Percentiles rank a stretch among this genome's conserved stretches.
These are phyloP conservation scores for Empis livida DNA, from an alignment of 2,888 invertebrate species.

Conservation along the genomic window DNA sequence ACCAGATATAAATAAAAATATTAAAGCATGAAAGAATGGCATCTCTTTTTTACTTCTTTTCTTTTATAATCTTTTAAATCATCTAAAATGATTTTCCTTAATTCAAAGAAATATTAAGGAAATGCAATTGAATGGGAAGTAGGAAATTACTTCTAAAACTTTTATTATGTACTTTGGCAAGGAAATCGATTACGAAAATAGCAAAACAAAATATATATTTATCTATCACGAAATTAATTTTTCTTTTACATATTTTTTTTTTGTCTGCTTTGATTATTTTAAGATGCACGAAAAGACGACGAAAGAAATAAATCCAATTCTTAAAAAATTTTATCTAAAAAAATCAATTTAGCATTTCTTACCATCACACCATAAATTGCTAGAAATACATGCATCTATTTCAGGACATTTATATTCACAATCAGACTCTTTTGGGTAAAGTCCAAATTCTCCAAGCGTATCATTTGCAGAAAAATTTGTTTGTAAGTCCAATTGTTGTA, in stretches of 20 bases:
- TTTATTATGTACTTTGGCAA: too few relatives aligned
- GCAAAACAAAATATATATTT: too few relatives aligned
- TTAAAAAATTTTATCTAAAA: not conserved
- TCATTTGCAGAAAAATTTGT: constrained; percentile 29
- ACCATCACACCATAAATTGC: constrained; percentile 63
- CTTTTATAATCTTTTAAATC: constrained; percentile 5
- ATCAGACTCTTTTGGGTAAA: constrained; percentile 38
- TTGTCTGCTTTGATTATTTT: too few relatives aligned
- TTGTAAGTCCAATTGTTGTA: constrained; percentile 43
- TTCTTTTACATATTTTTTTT: too few relatives aligned
- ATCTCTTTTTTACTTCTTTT: constrained; percentile 6
- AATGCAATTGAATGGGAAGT: constrained; percentile 9
- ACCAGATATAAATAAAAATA: not conserved
- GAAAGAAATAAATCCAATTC: not conserved
- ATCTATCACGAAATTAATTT: too few relatives aligned
- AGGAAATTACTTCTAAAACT: too few relatives aligned
- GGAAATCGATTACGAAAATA: too few relatives aligned
- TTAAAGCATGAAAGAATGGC: constrained; percentile 4
- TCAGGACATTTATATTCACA: constrained; percentile 55
- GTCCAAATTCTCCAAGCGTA: constrained; percentile 34
- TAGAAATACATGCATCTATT: constrained; percentile 64
- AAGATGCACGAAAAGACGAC: too few relatives aligned
- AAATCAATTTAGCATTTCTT: constrained; percentile 19
- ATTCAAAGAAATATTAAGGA: not conserved
- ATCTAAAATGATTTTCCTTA: too few relatives aligned